Evolutionary conservation across 2,113 vertebrate species (phyloP).

Genomic region (Mesocricetus auratus): DNA sequence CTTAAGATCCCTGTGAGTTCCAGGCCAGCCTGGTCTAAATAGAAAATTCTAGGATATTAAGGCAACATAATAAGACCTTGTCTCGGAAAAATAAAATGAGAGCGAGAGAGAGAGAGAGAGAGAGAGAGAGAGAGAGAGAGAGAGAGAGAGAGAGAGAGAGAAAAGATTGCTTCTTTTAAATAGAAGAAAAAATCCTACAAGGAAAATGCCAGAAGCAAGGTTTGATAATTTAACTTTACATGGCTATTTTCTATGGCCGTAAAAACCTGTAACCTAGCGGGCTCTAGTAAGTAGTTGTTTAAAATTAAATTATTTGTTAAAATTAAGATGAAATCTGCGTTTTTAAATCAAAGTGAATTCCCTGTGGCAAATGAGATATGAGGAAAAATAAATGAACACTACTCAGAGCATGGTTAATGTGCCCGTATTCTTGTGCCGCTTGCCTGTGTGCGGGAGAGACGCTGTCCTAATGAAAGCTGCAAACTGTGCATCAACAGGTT

Average conservation of each 20-base stretch:
- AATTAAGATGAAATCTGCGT: slow-evolving; percentile 63
- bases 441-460: slow-evolving; percentile 46
- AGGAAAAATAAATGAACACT: slow-evolving; percentile 73
- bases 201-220: slow-evolving; percentile 39
- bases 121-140: background rate
- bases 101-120: background rate
- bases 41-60: background rate
- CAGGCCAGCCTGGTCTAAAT: background rate
- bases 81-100: background rate
- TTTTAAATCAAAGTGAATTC: slow-evolving; percentile 74
- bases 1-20: background rate
- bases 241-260: background rate
- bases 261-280: slow-evolving; percentile 53
- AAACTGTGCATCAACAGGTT: slow-evolving; percentile 72
- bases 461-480: slow-evolving; percentile 49
- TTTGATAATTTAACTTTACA: slow-evolving; percentile 58
- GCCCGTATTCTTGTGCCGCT: slow-evolving; percentile 51
- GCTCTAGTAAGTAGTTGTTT: slow-evolving; percentile 68
- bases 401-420: slow-evolving; percentile 57
- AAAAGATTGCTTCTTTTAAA: slow-evolving; percentile 38
- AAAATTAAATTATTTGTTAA: slow-evolving; percentile 75
- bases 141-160: background rate
- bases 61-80: background rate
- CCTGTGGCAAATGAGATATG: slow-evolving; percentile 61
- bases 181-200: background rate